Evolutionary conservation across 2,113 vertebrate species (phyloP), one percentile per base, ranked within the genome.

Genomic region (Dendropsophus ebraccatus): DNA sequence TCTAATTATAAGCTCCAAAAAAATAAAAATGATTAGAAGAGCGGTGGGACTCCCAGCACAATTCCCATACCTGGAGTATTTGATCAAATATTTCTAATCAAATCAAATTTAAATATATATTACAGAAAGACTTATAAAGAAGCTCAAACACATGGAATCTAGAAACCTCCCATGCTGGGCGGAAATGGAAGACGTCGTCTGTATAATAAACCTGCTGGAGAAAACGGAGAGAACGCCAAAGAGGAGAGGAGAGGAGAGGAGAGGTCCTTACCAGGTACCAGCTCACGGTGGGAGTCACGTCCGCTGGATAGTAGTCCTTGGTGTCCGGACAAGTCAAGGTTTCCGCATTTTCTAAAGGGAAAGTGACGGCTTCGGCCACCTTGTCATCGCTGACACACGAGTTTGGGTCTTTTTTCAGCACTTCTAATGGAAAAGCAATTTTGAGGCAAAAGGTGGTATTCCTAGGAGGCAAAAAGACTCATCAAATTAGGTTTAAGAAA

Each of bases 371-470:
- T 0, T 65, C 9, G 0, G 86, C 85, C 82, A 92, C 93, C 88
- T 94, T 90, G 5, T 87, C 81, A 37, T 83, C 91, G 85, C 90
- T 94, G 85, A 91, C 91, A 84, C 95, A 96, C 50, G n/a, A 92
- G 0, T 77, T 5, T 10, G 5, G 25, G 76, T 90, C 90, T 70
- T 92, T 95, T 0, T 88, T 90, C 82, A 96, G 56, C 56, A 99
- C 97, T 67, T 92, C 94, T 85, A 99, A 90, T 0, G 93, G 93
- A 89, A 97, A 94, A 0, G 95, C 91, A 17, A 96, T 96, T 93
- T 96, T 96, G 76, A 93, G 94, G 91, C 97, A 97, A 37, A 94
- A 96, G 0, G 96, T 95, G 70, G 92, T 94, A 80, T 99, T 98
- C 23, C 97, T 99, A 89, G 85, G 83, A 37, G 91, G 52, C 16